Conservation (phyloP, 2,797 vertebrate genomes). For the Melanotaenia nigrans region DNA sequence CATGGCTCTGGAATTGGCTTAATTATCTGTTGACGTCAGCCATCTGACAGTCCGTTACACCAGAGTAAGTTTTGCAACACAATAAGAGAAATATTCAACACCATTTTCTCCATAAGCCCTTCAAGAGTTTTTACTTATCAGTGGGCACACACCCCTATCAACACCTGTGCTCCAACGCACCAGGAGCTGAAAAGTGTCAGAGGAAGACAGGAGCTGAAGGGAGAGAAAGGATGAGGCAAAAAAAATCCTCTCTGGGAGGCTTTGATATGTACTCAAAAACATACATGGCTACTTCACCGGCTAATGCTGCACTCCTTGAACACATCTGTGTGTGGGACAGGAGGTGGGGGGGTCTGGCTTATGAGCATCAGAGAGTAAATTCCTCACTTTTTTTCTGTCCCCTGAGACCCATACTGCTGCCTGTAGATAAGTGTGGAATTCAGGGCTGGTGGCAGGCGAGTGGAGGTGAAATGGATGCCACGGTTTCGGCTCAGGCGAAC, state of each 20-base stretch:
- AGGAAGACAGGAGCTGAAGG: constrained; percentile 16
- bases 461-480: constrained; percentile 62
- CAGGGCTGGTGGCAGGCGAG: constrained; percentile 55
- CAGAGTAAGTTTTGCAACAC: constrained; percentile 39
- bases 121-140: constrained; percentile 74
- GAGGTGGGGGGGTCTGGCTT: constrained; percentile 18
- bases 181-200: constrained; percentile 45
- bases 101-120: constrained; percentile 60
- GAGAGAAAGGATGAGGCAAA: constrained; percentile 24
- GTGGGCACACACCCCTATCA: constrained; percentile 73
- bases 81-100: constrained; percentile 54
- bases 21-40: constrained; percentile 57
- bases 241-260: constrained; percentile 61
- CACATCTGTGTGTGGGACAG: constrained; percentile 54
- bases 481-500: constrained; percentile 33
- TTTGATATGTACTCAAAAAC: constrained; percentile 73
- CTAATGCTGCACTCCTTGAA: constrained; percentile 58
- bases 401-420: constrained; percentile 69
- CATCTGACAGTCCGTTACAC: constrained; percentile 44
- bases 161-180: constrained; percentile 58
- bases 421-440: constrained; percentile 74
- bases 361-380: constrained; percentile 50
- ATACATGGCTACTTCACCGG: constrained; percentile 68
- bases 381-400: constrained; percentile 49
- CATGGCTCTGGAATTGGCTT: constrained; percentile 19